These are phyloP conservation scores for Macaca mulatta DNA, from an alignment of 2,113 vertebrate genomes.

Conservation along the genomic window DNA sequence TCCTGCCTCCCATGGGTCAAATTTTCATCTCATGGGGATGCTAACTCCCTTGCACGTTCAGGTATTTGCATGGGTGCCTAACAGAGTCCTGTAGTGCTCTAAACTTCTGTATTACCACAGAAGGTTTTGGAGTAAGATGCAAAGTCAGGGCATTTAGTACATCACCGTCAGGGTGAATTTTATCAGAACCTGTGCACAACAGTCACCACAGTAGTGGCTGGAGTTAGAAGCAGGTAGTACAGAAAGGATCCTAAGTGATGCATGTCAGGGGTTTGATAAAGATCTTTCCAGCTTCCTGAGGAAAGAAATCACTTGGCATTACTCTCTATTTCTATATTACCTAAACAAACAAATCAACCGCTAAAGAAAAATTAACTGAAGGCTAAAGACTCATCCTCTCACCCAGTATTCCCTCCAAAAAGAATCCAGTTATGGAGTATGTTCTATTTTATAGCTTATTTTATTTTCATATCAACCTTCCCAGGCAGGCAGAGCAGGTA, in stretches of 20 bases:
- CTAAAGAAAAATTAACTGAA: conserved; percentile 4
- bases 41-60: neutral
- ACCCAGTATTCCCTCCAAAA: neutral
- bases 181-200: neutral
- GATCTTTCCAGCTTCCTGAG: neutral
- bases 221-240: neutral
- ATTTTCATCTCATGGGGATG: neutral
- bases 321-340: neutral
- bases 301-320: neutral
- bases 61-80: neutral
- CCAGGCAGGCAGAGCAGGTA: neutral
- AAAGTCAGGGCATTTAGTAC: neutral
- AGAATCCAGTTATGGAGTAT: neutral
- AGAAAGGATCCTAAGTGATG: neutral
- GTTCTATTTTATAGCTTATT: neutral
- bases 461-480: neutral
- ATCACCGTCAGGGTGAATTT: neutral
- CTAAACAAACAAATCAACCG: neutral
- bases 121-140: neutral
- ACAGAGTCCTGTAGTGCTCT: neutral
- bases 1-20: neutral
- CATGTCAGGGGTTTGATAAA: neutral
- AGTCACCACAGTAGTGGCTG: neutral
- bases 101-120: neutral
- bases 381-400: neutral